phyloP scores from a whole-genome alignment of 2,797 vertebrate species.

The Tamandua tetradactyla region DNA sequence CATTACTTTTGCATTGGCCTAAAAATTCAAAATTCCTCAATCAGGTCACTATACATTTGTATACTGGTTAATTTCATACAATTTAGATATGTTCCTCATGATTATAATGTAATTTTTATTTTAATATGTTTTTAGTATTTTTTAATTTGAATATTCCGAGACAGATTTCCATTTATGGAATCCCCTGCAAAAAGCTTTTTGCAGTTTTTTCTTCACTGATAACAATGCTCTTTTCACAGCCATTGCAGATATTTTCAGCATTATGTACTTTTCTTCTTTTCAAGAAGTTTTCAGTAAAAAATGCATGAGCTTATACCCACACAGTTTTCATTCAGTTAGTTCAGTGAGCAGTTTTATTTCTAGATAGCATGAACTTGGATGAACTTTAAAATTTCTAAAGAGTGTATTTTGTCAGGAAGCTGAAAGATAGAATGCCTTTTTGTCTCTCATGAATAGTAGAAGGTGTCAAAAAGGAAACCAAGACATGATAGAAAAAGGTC shows the following conservation, averaged over 20 bases:
- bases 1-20: not conserved
- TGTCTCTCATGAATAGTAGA: not conserved
- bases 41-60: not conserved
- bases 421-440: not conserved
- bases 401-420: not conserved
- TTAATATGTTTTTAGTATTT: not conserved
- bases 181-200: not conserved
- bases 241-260: not conserved
- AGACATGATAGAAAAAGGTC: not conserved
- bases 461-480: not conserved
- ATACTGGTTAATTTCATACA: not conserved
- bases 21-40: not conserved
- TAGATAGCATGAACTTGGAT: not conserved
- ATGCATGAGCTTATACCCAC: not conserved
- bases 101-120: not conserved
- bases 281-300: slow-evolving; percentile 8
- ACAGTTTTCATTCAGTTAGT: not conserved
- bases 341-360: not conserved
- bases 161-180: not conserved
- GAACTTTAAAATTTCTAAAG: not conserved
- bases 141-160: not conserved
- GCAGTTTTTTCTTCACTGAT: not conserved
- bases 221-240: not conserved
- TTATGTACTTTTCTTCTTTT: not conserved
- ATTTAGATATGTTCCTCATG: not conserved